Evolutionary conservation across 2,113 vertebrate genomes (phyloP).

Genomic region (Microcebus ravelobensis): DNA sequence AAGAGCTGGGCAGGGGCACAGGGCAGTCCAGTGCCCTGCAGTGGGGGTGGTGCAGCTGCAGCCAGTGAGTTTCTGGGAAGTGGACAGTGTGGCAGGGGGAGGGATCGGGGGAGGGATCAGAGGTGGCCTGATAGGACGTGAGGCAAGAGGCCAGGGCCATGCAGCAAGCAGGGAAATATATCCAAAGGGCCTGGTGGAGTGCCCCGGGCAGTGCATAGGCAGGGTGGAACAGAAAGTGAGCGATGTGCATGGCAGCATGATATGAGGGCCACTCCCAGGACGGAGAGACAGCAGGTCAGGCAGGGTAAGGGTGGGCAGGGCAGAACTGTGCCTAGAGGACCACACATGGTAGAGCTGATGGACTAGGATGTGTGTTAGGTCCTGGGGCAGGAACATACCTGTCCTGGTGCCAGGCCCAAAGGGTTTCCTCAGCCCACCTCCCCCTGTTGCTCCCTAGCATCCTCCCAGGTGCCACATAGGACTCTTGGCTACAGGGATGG

Average conservation of each 20-base stretch:
- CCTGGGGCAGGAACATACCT: background rate
- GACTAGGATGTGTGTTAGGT: background rate
- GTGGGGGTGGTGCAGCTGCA: background rate
- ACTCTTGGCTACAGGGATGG: background rate
- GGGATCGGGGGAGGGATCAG: fast-evolving
- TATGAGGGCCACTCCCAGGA: background rate
- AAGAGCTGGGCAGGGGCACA: background rate
- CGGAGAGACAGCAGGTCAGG: fast-evolving
- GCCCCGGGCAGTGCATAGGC: background rate
- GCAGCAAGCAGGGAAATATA: background rate
- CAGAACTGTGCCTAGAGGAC: fast-evolving
- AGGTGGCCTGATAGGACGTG: background rate
- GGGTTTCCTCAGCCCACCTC: background rate
- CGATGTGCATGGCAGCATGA: background rate
- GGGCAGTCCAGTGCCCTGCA: background rate
- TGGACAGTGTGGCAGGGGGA: fast-evolving
- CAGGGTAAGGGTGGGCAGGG: background rate
- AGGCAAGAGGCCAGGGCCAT: background rate
- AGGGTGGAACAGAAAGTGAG: background rate
- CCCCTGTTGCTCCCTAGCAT: too few species aligned
- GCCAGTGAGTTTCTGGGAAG: background rate
- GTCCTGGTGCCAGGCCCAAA: background rate
- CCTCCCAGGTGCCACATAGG: background rate
- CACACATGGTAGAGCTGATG: fast-evolving
- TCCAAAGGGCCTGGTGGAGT: background rate